phyloP scores from a whole-genome alignment of 2,113 vertebrate species.

The Lontra canadensis region DNA sequence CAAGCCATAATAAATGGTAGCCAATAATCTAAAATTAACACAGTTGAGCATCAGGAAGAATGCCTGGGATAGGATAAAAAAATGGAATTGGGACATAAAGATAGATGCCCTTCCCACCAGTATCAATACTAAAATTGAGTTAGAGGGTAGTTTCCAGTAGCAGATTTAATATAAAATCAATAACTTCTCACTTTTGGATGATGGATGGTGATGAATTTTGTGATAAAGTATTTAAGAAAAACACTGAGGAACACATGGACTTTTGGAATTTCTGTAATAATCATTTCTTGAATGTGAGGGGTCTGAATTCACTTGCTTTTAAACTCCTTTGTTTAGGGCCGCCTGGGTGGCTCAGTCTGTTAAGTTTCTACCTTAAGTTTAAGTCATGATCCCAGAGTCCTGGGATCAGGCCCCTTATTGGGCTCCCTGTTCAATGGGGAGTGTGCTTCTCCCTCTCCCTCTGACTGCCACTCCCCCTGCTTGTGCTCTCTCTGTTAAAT shows the following conservation, averaged over 20 bases:
- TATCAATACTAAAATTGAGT: neutral
- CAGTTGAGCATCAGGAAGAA: neutral
- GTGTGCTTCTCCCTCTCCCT: neutral
- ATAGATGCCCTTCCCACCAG: neutral
- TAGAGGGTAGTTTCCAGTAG: neutral
- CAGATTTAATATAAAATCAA: neutral
- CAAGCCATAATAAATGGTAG: neutral
- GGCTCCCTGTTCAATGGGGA: neutral
- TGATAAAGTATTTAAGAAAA: neutral
- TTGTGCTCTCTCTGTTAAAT: neutral
- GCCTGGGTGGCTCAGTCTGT: neutral
- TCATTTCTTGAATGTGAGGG: neutral
- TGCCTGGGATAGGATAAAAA: neutral
- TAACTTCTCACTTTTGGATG: neutral
- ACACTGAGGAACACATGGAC: neutral
- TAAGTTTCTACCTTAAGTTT: neutral
- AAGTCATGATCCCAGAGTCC: neutral
- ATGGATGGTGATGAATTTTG: neutral
- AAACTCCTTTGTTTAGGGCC: neutral
- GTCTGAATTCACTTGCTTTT: conserved; percentile 5
- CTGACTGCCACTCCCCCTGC: neutral
- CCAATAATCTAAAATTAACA: neutral
- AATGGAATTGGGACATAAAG: neutral
- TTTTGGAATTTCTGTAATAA: conserved; percentile 18
- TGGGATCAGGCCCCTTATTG: too few species aligned